Evolutionary conservation across 2,888 invertebrate species (phyloP).

Genomic region (Cyclophora punctaria): DNA sequence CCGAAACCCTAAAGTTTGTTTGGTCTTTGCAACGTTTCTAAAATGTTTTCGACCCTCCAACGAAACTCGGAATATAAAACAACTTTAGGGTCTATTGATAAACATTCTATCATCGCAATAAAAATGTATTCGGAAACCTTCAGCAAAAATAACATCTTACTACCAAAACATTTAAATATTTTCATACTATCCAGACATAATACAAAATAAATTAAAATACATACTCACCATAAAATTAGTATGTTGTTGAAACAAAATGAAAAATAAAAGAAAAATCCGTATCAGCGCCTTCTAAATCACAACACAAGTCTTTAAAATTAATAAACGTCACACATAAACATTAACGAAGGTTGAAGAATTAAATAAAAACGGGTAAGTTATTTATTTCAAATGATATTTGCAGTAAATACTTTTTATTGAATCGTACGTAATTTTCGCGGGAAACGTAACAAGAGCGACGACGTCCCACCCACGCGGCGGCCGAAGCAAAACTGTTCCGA

Average conservation of each 20-base stretch:
- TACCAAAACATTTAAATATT: neutral
- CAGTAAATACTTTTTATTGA: constrained; percentile 15
- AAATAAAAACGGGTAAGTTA: constrained; percentile 5
- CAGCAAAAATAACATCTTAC: neutral
- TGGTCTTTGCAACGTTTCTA: constrained; percentile 27
- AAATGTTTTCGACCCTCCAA: constrained; percentile 20
- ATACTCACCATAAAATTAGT: constrained; percentile 16
- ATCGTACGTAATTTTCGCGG: constrained; percentile 63
- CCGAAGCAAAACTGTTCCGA: constrained; percentile 48
- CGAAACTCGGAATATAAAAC: constrained; percentile 6
- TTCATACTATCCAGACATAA: too few relatives aligned
- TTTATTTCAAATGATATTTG: constrained; percentile 9
- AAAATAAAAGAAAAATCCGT: constrained; percentile 29
- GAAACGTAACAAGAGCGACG: constrained; percentile 35
- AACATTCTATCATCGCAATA: constrained; percentile 28
- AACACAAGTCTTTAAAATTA: constrained; percentile 35
- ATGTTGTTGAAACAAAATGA: constrained; percentile 4
- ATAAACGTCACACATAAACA: constrained; percentile 46
- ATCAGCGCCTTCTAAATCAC: constrained; percentile 27
- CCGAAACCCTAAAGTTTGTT: constrained; percentile 24
- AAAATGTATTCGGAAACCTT: neutral
- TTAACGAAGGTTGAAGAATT: constrained; percentile 24
- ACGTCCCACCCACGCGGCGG: constrained; percentile 49
- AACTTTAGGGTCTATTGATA: constrained; percentile 37
- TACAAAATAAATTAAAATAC: neutral